These are phyloP conservation scores for Agapornis roseicollis DNA, from an alignment of 2,113 vertebrate genomes.

Conservation along the genomic window DNA sequence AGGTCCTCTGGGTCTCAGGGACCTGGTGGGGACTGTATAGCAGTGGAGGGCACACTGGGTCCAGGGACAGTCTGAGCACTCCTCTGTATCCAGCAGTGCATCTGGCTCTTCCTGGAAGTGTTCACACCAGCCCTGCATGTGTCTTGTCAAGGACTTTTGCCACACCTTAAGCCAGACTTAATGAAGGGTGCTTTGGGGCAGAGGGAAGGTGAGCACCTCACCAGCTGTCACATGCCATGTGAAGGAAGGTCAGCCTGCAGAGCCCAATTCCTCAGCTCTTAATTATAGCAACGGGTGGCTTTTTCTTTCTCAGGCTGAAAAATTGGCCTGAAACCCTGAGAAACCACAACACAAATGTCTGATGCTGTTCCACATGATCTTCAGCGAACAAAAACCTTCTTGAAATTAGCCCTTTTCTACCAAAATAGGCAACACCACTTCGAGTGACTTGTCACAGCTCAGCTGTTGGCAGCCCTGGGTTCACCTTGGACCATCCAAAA, in stretches of 20 bases:
- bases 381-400: background rate
- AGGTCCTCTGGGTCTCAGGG: background rate
- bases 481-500: background rate
- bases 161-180: background rate
- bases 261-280: background rate
- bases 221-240: fast-evolving
- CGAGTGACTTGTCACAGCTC: background rate
- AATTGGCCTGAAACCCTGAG: slow-evolving; percentile 37
- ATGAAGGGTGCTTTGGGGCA: fast-evolving
- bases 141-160: background rate
- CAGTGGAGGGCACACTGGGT: fast-evolving
- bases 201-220: background rate
- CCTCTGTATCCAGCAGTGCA: background rate
- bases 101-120: background rate
- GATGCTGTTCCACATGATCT: slow-evolving; percentile 18
- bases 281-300: slow-evolving; percentile 52
- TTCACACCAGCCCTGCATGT: background rate
- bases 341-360: slow-evolving; percentile 42
- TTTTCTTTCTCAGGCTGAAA: slow-evolving; percentile 54
- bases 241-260: background rate
- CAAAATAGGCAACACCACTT: slow-evolving; percentile 50
- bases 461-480: background rate
- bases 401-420: slow-evolving; percentile 24
- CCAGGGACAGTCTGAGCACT: fast-evolving
- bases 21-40: fast-evolving